These are phyloP conservation scores for Cichladusa arquata DNA, from an alignment of 2,113 vertebrate species.

Conservation along the genomic window DNA sequence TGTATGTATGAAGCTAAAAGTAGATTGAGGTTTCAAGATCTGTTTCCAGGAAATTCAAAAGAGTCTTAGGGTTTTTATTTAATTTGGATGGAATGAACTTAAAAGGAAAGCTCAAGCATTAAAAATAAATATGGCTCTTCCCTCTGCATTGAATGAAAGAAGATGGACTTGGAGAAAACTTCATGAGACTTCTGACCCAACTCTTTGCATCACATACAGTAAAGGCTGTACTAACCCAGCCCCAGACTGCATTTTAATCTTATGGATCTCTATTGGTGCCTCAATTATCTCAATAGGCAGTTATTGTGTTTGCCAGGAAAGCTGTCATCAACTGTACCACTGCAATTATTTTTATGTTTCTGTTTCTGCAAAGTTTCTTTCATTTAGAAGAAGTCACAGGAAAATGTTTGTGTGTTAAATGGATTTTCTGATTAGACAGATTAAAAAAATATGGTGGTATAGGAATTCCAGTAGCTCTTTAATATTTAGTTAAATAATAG, in stretches of 20 bases:
- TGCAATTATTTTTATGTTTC: neutral
- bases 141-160: neutral
- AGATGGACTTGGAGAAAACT: neutral
- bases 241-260: neutral
- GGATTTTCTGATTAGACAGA: slow-evolving; percentile 37
- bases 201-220: neutral
- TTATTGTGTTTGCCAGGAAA: neutral
- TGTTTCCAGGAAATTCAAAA: neutral
- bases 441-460: neutral
- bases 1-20: neutral
- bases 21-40: neutral
- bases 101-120: neutral
- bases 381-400: neutral
- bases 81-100: neutral
- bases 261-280: neutral
- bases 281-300: neutral
- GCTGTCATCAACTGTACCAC: neutral
- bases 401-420: neutral
- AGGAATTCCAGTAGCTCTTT: slow-evolving; percentile 12
- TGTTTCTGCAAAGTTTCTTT: neutral
- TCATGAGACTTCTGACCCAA: neutral
- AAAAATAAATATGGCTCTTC: neutral
- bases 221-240: neutral
- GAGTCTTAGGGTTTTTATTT: neutral
- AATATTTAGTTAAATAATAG: neutral